A percentile compares a stretch with the other conserved stretches of the same genome.
Conservation (phyloP, 2,113 vertebrate genomes). For the Romanogobio albipinnatus region DNA sequence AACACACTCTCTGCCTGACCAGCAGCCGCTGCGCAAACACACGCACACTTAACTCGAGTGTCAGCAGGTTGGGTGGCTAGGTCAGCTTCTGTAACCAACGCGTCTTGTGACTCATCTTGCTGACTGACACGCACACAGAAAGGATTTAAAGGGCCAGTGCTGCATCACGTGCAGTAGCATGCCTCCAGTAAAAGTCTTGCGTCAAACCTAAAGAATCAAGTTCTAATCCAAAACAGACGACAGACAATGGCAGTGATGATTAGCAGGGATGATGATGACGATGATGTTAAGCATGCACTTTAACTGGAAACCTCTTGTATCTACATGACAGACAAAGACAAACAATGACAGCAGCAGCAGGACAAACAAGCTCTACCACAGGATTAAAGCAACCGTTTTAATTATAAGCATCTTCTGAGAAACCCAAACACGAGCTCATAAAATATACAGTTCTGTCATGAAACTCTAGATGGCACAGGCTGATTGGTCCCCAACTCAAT, state of each 20-base stretch:
- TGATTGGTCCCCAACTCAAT: not conserved
- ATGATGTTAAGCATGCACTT: not conserved
- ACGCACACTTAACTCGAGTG: not conserved
- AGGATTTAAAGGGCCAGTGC: not conserved
- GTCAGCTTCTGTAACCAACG: slow-evolving; percentile 10
- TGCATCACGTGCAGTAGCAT: not conserved
- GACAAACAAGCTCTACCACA: not conserved
- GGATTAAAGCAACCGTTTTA: not conserved
- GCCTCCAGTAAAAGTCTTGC: not conserved
- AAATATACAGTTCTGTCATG: not conserved
- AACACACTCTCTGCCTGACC: not conserved
- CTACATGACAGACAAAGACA: not conserved
- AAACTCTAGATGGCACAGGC: too few species aligned
- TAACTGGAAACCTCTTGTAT: not conserved
- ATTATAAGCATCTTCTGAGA: not conserved
- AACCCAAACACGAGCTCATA: not conserved
- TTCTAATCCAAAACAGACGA: not conserved
- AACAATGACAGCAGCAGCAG: not conserved
- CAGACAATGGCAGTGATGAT: not conserved
- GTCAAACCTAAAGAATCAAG: not conserved
- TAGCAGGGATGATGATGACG: not conserved
- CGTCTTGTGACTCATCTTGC: slow-evolving; percentile 2
- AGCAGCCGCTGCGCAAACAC: not conserved
- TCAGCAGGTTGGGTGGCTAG: not conserved
- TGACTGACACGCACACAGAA: not conserved